These are phyloP conservation scores for Brachylomia viminalis DNA, from an alignment of 2,888 invertebrate genomes.

Conservation along the genomic window DNA sequence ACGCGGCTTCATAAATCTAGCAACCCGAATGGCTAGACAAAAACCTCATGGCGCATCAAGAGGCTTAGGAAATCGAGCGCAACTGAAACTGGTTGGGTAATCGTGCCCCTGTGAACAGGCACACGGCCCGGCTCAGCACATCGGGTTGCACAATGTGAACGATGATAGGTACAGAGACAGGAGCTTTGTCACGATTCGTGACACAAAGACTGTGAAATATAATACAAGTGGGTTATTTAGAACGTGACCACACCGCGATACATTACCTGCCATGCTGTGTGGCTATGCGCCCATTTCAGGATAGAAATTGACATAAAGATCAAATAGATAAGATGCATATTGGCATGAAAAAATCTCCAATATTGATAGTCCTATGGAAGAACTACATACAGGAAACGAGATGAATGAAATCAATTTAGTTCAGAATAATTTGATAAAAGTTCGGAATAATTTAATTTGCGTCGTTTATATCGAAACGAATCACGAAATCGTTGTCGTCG, in stretches of 20 bases:
- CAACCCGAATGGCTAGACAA: conserved; percentile 73
- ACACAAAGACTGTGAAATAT: conserved; percentile 83
- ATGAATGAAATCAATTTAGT: conserved; percentile 39
- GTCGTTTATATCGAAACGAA: conserved; percentile 15
- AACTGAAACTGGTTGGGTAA: conserved; percentile 82
- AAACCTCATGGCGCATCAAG: conserved; percentile 75
- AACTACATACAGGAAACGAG: conserved; percentile 27
- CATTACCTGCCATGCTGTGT: conserved; percentile 75
- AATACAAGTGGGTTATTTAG: conserved; percentile 85
- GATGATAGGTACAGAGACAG: conserved; percentile 80
- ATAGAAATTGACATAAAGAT: conserved; percentile 62
- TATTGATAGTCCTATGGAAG: conserved; percentile 27
- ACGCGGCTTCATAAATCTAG: conserved; percentile 74
- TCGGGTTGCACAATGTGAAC: conserved; percentile 81
- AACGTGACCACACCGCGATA: conserved; percentile 84
- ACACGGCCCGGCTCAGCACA: conserved; percentile 77
- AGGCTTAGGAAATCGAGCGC: conserved; percentile 80
- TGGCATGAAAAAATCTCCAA: conserved; percentile 32
- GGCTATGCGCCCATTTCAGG: conserved; percentile 72
- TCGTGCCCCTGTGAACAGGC: conserved; percentile 79
- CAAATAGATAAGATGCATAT: conserved; percentile 20
- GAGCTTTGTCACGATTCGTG: conserved; percentile 81
- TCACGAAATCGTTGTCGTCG: conserved; percentile 42
- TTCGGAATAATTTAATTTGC: conserved; percentile 53
- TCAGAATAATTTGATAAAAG: conserved; percentile 44